phyloP scores from a whole-genome alignment of 2,888 invertebrate species.

The Napeogenes sylphis region DNA sequence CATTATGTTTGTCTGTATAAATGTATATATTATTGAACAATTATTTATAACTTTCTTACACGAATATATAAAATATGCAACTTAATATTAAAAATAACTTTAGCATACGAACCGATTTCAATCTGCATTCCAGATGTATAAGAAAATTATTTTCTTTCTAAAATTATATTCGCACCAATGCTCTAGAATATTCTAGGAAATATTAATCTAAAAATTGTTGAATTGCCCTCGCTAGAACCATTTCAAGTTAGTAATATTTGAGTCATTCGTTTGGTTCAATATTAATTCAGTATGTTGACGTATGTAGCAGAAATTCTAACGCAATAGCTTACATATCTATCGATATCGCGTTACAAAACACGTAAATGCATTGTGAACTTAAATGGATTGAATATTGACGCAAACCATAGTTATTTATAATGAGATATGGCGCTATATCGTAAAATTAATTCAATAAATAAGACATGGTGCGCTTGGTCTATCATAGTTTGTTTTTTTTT shows the following conservation, averaged over 20 bases:
- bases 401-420: not conserved
- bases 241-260: not conserved
- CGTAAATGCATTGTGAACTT: slow-evolving; percentile 1
- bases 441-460: too few relatives aligned
- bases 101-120: not conserved
- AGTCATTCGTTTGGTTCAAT: not conserved
- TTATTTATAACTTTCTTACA: too few relatives aligned
- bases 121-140: too few relatives aligned
- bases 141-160: too few relatives aligned
- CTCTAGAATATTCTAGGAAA: too few relatives aligned
- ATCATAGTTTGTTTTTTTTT: too few relatives aligned
- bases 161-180: too few relatives aligned
- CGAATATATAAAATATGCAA: too few relatives aligned
- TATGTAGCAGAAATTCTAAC: not conserved
- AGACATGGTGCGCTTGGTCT: too few relatives aligned
- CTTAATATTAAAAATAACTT: not conserved
- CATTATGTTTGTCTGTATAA: not conserved
- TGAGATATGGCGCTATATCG: too few relatives aligned
- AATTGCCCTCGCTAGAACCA: too few relatives aligned
- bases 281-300: not conserved
- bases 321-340: slow-evolving; percentile 1
- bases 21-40: not conserved
- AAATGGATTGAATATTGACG: not conserved
- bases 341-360: slow-evolving; percentile 3
- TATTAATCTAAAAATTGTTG: too few relatives aligned